Conservation (phyloP, 2,113 vertebrate species). For the Andinoacara biseriatus region DNA sequence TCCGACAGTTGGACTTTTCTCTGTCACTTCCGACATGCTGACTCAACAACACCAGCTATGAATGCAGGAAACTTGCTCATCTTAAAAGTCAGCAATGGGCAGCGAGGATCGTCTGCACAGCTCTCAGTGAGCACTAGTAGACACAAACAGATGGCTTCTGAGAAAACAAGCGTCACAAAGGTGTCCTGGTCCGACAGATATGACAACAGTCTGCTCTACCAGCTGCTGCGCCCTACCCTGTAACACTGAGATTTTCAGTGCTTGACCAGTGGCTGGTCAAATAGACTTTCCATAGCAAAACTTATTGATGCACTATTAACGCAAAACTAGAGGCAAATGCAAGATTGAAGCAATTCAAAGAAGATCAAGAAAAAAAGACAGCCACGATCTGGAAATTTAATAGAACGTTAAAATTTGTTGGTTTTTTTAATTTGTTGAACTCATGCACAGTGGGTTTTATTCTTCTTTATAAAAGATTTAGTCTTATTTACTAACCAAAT, state of each 20-base stretch:
- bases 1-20: neutral
- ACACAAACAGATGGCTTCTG: slow-evolving; percentile 50
- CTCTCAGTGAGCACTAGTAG: neutral
- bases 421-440: neutral
- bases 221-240: slow-evolving; percentile 22
- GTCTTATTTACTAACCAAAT: neutral
- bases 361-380: neutral
- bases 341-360: neutral
- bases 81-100: neutral
- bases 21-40: neutral
- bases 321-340: neutral
- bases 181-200: slow-evolving; percentile 27
- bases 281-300: neutral
- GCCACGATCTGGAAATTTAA: neutral
- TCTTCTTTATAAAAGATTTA: neutral
- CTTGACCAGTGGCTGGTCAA: neutral
- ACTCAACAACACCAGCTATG: neutral
- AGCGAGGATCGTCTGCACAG: neutral
- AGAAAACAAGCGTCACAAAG: slow-evolving; percentile 21
- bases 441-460: neutral
- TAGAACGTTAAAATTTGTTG: neutral
- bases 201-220: slow-evolving; percentile 27
- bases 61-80: neutral
- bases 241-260: neutral
- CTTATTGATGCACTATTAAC: neutral